phyloP scores from a whole-genome alignment of 2,113 vertebrate genomes.

The Atrichornis clamosus region DNA sequence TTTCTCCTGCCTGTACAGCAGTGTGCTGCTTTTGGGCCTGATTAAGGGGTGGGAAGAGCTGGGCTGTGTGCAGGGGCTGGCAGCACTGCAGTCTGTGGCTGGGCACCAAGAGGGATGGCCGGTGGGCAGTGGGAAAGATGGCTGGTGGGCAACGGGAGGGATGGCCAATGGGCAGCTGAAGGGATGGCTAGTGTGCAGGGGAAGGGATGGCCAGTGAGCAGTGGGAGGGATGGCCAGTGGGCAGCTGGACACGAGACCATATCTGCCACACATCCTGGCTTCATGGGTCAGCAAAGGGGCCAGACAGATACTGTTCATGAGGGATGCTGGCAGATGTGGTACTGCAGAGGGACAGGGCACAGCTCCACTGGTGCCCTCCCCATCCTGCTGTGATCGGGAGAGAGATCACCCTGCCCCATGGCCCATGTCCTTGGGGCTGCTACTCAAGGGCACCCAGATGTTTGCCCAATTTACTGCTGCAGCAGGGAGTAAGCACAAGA shows the following conservation, averaged over 20 bases:
- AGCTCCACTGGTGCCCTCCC: neutral
- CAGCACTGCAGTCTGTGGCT: neutral
- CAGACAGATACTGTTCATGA: neutral
- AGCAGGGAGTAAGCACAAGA: neutral
- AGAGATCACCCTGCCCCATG: neutral
- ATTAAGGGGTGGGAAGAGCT: neutral
- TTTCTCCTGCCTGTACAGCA: neutral
- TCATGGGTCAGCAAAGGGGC: neutral
- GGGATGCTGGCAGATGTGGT: neutral
- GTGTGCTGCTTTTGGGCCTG: neutral
- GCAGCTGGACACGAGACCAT: neutral
- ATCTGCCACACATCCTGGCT: neutral
- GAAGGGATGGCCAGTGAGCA: neutral
- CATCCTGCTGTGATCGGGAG: neutral
- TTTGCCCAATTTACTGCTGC: neutral
- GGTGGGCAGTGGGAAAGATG: neutral
- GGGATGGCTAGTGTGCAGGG: neutral
- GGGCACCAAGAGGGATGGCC: neutral
- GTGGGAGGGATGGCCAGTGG: neutral
- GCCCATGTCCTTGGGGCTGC: neutral
- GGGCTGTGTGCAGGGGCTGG: neutral
- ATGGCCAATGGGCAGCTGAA: neutral
- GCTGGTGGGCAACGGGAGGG: neutral
- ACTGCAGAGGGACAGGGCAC: neutral
- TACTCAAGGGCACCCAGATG: constrained; percentile 54